Percentiles rank a stretch among this genome's conserved stretches.
Conservation (phyloP, 2,797 vertebrate species). For the Galago senegalensis region DNA sequence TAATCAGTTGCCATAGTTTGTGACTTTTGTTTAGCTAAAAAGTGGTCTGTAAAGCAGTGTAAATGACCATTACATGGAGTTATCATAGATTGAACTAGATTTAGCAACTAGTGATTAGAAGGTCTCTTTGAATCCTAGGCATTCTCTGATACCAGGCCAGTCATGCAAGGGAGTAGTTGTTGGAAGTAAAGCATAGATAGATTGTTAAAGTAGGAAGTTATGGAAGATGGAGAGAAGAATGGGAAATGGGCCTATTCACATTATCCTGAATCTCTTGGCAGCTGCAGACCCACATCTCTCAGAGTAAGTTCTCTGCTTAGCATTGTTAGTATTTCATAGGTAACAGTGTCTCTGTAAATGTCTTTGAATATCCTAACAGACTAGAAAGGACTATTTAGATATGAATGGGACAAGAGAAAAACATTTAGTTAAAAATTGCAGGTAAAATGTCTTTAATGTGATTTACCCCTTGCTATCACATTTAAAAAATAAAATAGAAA, state of each 20-base stretch:
- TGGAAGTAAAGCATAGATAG: background rate
- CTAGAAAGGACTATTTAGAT: background rate
- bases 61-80: background rate
- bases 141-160: background rate
- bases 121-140: background rate
- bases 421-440: background rate
- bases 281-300: background rate
- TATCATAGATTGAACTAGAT: background rate
- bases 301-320: background rate
- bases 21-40: background rate
- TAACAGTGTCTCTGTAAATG: background rate
- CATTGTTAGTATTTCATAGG: background rate
- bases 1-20: background rate
- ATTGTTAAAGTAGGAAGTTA: background rate
- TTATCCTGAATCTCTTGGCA: background rate
- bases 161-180: background rate
- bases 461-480: background rate
- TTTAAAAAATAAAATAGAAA: conserved; percentile 20
- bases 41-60: background rate
- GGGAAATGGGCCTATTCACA: background rate
- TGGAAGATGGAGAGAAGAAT: background rate
- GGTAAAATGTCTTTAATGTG: conserved; percentile 27
- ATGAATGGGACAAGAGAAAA: background rate
- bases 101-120: background rate
- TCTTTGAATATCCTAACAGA: background rate